Percentiles rank a stretch among this genome's conserved stretches.
Evolutionary conservation across 2,113 vertebrate species (phyloP).

Genomic region (Octodon degus): DNA sequence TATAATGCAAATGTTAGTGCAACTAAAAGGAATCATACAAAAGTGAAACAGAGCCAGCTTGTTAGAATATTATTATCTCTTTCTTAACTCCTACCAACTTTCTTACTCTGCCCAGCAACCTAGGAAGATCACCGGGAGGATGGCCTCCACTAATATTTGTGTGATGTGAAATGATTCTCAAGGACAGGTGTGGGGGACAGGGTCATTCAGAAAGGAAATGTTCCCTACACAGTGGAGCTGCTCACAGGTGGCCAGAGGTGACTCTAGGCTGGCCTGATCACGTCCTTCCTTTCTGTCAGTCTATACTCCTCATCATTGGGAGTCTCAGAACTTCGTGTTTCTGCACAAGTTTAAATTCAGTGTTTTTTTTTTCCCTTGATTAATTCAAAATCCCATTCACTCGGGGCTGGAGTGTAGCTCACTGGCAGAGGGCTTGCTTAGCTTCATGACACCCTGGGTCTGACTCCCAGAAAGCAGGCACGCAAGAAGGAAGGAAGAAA

Average conservation of each 20-base stretch:
- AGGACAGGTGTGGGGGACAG: neutral
- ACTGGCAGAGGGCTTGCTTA: neutral
- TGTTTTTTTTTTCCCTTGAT: neutral
- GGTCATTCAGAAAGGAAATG: neutral
- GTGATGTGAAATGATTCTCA: neutral
- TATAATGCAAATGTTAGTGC: neutral
- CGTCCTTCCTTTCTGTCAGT: neutral
- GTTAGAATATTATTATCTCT: neutral
- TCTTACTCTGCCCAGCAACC: neutral
- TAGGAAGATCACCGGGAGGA: neutral
- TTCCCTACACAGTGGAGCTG: neutral
- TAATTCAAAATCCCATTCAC: neutral
- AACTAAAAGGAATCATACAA: neutral
- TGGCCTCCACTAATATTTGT: neutral
- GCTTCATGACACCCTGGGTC: neutral
- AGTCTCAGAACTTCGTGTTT: neutral
- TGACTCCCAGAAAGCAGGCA: neutral
- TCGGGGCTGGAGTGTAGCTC: neutral
- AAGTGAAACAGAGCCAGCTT: neutral
- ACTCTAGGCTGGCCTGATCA: neutral
- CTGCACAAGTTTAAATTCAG: neutral
- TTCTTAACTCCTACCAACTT: neutral
- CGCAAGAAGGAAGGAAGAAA: neutral
- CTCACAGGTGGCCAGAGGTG: neutral
- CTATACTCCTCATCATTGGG: neutral